phyloP scores from a whole-genome alignment of 2,113 vertebrate genomes.

The Eretmochelys imbricata region DNA sequence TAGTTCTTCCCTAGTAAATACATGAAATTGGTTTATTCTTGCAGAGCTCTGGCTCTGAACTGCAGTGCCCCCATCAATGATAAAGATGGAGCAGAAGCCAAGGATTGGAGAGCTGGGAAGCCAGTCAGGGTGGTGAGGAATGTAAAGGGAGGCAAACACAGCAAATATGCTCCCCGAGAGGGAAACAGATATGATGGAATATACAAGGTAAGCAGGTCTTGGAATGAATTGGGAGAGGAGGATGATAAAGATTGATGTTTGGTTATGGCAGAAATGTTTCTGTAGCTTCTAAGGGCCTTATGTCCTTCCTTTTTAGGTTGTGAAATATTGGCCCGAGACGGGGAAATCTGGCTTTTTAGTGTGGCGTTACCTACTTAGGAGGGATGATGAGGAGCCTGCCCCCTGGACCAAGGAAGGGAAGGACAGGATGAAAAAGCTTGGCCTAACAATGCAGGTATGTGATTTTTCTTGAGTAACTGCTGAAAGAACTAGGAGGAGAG shows the following conservation, averaged over 20 bases:
- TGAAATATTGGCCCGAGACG: slow-evolving; percentile 96
- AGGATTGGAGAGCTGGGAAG: slow-evolving; percentile 94
- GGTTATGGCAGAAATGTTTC: not conserved
- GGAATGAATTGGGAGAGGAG: fast-evolving
- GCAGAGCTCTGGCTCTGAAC: slow-evolving; percentile 93
- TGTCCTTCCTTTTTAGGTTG: slow-evolving; percentile 79
- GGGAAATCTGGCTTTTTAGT: slow-evolving; percentile 97
- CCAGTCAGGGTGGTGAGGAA: slow-evolving; percentile 93
- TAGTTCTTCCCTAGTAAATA: not conserved
- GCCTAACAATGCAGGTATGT: slow-evolving; percentile 92
- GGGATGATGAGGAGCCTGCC: slow-evolving; percentile 92
- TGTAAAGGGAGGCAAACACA: slow-evolving; percentile 93
- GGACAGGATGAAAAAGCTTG: slow-evolving; percentile 92
- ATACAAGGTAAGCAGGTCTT: slow-evolving; percentile 84
- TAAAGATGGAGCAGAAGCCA: slow-evolving; percentile 89
- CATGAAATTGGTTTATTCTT: fast-evolving
- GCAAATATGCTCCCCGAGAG: slow-evolving; percentile 91
- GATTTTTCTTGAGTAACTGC: not conserved
- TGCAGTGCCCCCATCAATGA: slow-evolving; percentile 91
- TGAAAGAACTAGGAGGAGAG: not conserved
- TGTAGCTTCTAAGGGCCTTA: fast-evolving
- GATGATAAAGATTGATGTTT: not conserved
- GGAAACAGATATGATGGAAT: slow-evolving; percentile 97
- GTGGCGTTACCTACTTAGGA: slow-evolving; percentile 93
- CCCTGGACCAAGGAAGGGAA: slow-evolving; percentile 97